A percentile compares a stretch with the other conserved stretches of the same genome.
These are phyloP conservation scores for Cheumatopsyche charites DNA, from an alignment of 1,140 invertebrate species.

Conservation along the genomic window DNA sequence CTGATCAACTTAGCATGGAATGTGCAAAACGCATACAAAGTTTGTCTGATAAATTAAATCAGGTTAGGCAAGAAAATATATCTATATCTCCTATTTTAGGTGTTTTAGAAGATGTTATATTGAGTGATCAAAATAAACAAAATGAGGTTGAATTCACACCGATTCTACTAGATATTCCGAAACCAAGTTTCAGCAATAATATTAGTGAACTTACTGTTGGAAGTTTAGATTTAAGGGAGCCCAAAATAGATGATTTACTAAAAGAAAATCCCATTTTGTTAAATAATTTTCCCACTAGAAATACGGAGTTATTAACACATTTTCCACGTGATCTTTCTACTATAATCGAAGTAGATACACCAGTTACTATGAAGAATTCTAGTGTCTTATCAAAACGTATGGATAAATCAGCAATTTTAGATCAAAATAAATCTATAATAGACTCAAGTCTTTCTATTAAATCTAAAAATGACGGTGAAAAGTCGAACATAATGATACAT, in stretches of 20 bases:
- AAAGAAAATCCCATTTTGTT: too few species aligned
- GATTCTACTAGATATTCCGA: slow-evolving; percentile 39
- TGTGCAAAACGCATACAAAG: slow-evolving; percentile 62
- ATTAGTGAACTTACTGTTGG: too few species aligned
- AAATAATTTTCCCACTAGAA: slow-evolving; percentile 40
- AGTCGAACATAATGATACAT: too few species aligned
- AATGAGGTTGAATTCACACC: slow-evolving; percentile 35
- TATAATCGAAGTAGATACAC: slow-evolving; percentile 69
- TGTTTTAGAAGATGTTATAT: too few species aligned
- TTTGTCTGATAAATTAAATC: slow-evolving; percentile 62
- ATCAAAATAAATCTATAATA: slow-evolving; percentile 54
- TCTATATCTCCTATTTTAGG: slow-evolving; percentile 42
- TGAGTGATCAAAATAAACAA: not conserved
- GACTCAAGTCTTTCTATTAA: too few species aligned
- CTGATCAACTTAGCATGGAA: slow-evolving; percentile 60
- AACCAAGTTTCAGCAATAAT: slow-evolving; percentile 28
- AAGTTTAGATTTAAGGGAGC: too few species aligned
- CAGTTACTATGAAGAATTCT: slow-evolving; percentile 54
- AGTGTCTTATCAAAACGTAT: slow-evolving; percentile 30
- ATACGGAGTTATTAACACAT: slow-evolving; percentile 54
- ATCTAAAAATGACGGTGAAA: too few species aligned
- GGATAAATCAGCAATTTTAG: slow-evolving; percentile 51
- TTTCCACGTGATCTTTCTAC: slow-evolving; percentile 69
- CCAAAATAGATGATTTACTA: too few species aligned
- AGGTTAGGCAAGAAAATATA: slow-evolving; percentile 63